phyloP scores from a whole-genome alignment of 1,140 invertebrate species.

The Cotesia glomerata region DNA sequence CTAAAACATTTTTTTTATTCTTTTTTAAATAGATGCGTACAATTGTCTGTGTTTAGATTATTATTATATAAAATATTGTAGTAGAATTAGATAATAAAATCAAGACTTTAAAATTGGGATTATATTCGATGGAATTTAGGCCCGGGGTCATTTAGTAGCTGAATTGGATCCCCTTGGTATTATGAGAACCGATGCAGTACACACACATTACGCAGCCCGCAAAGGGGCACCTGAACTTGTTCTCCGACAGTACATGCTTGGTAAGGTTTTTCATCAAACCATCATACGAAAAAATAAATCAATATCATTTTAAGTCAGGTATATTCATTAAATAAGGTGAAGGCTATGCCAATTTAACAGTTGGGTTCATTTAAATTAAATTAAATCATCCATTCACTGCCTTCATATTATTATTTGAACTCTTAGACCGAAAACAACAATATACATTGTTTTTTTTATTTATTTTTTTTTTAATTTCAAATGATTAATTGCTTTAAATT shows the following conservation, averaged over 20 bases:
- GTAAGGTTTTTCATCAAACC: conserved; percentile 59
- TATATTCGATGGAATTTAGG: conserved; percentile 64
- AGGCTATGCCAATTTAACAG: neutral
- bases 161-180: conserved; percentile 93
- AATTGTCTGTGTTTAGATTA: conserved; percentile 11
- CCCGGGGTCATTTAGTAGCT: conserved; percentile 94
- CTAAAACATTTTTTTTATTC: neutral
- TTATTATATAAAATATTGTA: conserved; percentile 35
- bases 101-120: conserved; percentile 39
- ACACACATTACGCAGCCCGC: conserved; percentile 66
- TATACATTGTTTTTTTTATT: neutral
- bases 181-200: conserved; percentile 69
- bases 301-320: conserved; percentile 10
- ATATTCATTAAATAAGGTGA: conserved; percentile 11
- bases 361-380: neutral
- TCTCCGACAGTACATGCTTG: conserved; percentile 71
- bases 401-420: conserved; percentile 7
- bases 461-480: neutral
- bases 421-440: neutral
- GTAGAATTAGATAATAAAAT: conserved; percentile 1
- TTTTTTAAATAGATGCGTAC: neutral
- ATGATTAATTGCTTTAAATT: neutral
- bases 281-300: neutral
- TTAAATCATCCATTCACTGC: neutral
- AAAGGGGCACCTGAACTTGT: conserved; percentile 70